Evolutionary conservation across 2,888 invertebrate species (phyloP).

Genomic region (Cantharis flavilabris): DNA sequence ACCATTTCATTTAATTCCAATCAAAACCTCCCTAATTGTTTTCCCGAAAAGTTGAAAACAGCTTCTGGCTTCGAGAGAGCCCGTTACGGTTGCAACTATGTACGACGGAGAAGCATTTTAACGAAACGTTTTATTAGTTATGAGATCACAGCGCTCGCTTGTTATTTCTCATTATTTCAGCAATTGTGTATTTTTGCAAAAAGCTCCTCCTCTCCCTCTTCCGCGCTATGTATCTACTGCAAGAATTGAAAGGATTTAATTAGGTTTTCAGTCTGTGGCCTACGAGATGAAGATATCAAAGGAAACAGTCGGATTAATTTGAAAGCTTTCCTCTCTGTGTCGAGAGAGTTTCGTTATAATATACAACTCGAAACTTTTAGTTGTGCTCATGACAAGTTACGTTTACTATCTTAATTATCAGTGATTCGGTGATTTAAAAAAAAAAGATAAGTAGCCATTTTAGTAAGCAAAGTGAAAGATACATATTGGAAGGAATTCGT

Average conservation of each 20-base stretch:
- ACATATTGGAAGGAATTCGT: background rate
- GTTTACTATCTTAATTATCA: conserved; percentile 1
- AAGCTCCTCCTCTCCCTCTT: background rate
- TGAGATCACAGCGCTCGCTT: conserved; percentile 2
- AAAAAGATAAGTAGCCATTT: no score
- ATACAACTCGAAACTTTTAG: conserved; percentile 17
- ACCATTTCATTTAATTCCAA: conserved; percentile 8
- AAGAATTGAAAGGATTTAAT: conserved; percentile 30
- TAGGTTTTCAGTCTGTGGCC: conserved; percentile 27
- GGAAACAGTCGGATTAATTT: conserved; percentile 30
- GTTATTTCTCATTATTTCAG: conserved; percentile 16
- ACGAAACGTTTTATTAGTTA: background rate
- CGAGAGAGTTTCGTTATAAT: conserved; percentile 21
- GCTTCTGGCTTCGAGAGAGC: background rate
- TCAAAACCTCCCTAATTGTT: conserved; percentile 2
- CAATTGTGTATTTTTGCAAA: conserved; percentile 7
- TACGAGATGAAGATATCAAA: conserved; percentile 29
- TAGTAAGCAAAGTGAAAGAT: background rate
- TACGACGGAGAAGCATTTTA: background rate
- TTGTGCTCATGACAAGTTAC: conserved; percentile 23
- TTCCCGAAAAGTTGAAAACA: background rate
- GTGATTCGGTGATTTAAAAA: background rate
- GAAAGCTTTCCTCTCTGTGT: conserved; percentile 24
- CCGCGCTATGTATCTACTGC: background rate
- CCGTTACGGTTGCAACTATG: background rate